Conservation (phyloP, 2,113 vertebrate species). For the Oreochromis spilurus region DNA sequence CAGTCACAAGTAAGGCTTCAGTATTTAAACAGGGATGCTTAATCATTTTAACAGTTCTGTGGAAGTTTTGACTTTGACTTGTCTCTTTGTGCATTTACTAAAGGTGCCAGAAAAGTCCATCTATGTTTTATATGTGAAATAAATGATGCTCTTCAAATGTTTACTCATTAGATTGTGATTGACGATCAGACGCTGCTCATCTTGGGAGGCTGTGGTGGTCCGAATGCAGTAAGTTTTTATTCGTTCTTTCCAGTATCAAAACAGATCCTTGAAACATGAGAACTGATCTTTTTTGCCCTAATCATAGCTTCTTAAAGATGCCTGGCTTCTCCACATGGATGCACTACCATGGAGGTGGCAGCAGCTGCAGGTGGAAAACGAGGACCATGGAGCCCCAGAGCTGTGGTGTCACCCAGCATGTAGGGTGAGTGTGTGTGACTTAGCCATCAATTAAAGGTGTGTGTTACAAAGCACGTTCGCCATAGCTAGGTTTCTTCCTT, state of each 20-base stretch:
- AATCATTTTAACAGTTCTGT: background rate
- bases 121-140: background rate
- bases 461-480: background rate
- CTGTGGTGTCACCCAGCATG: conserved; percentile 98
- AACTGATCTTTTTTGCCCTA: background rate
- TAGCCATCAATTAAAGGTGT: background rate
- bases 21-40: background rate
- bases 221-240: conserved; percentile 86
- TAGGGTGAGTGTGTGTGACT: conserved; percentile 74
- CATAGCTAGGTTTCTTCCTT: background rate
- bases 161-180: conserved; percentile 83
- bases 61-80: background rate
- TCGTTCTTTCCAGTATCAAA: background rate
- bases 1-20: conserved; percentile 86
- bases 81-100: background rate
- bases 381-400: conserved; percentile 93
- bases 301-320: conserved; percentile 90
- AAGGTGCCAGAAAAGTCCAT: background rate
- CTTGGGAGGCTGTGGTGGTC: conserved; percentile 95
- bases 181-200: conserved; percentile 90
- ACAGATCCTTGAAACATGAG: background rate
- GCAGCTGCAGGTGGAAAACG: conserved; percentile 92
- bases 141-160: background rate
- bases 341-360: conserved; percentile 85
- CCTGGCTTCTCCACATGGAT: conserved; percentile 92